A percentile compares a stretch with the other conserved stretches of the same genome.
Conservation (phyloP, 1,140 invertebrate genomes). For the Nautilus pompilius region DNA sequence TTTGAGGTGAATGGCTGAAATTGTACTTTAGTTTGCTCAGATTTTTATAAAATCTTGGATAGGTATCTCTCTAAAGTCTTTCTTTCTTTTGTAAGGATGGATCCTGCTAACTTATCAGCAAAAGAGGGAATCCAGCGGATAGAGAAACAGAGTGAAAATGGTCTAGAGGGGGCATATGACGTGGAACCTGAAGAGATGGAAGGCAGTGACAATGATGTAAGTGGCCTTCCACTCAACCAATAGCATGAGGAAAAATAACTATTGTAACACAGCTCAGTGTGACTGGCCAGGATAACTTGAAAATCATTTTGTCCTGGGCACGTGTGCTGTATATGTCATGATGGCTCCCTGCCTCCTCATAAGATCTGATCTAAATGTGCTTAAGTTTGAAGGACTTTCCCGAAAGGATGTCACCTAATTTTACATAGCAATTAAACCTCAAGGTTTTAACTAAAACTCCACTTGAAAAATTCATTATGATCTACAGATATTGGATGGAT, state of each 20-base stretch:
- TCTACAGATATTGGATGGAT: too few relatives aligned
- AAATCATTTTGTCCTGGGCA: background rate
- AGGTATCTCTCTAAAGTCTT: conserved; percentile 1
- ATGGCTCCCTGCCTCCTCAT: background rate
- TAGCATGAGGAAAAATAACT: background rate
- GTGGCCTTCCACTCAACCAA: background rate
- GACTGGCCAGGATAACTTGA: background rate
- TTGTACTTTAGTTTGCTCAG: too few relatives aligned
- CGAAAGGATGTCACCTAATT: too few relatives aligned
- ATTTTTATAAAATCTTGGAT: too few relatives aligned
- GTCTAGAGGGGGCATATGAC: conserved; percentile 61
- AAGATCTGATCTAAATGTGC: background rate
- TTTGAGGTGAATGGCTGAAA: too few relatives aligned
- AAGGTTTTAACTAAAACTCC: too few relatives aligned
- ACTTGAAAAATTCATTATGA: too few relatives aligned
- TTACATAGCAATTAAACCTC: too few relatives aligned
- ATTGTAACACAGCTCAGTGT: too few relatives aligned
- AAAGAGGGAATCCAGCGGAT: conserved; percentile 68
- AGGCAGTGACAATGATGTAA: conserved; percentile 42
- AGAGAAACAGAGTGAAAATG: conserved; percentile 62
- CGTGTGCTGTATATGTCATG: background rate
- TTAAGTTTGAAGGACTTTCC: background rate
- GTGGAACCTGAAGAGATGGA: conserved; percentile 58
- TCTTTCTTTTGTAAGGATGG: conserved; percentile 58
- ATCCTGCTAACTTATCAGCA: conserved; percentile 68